These are phyloP conservation scores for Ostrea denselamellosa DNA, from an alignment of 1,140 invertebrate genomes.

Conservation along the genomic window DNA sequence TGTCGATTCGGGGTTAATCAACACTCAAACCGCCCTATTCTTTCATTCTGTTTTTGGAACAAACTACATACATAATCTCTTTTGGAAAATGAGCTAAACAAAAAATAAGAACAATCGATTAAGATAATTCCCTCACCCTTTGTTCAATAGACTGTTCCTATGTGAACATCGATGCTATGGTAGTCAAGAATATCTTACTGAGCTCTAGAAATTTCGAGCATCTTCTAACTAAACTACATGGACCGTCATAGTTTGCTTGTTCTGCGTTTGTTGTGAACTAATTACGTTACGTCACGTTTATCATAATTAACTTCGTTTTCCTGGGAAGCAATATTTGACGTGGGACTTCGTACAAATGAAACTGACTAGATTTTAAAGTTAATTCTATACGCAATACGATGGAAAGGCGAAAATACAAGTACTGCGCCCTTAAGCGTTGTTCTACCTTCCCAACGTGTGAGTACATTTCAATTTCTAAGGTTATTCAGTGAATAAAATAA, in stretches of 20 bases:
- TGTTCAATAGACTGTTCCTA: background rate
- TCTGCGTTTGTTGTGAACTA: background rate
- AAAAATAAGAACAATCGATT: conserved; percentile 4
- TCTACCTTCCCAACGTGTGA: background rate
- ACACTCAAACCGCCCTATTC: background rate
- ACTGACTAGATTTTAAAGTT: background rate
- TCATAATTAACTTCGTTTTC: background rate
- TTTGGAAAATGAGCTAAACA: conserved; percentile 17
- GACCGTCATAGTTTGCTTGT: background rate
- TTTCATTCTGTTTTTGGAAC: background rate
- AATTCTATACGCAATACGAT: background rate
- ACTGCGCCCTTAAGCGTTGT: conserved; percentile 10
- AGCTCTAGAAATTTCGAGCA: background rate
- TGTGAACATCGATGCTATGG: background rate
- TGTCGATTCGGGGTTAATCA: background rate
- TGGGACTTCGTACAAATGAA: background rate
- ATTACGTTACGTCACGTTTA: background rate
- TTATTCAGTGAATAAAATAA: too few species aligned
- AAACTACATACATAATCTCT: background rate
- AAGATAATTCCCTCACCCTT: background rate
- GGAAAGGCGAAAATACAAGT: background rate
- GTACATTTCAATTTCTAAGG: background rate
- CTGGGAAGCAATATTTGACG: background rate
- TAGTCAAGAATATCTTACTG: background rate
- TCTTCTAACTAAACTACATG: background rate